Base-by-base conservation (phyloP, 2,888 invertebrate genomes). In the Gymnocheta viridis region DNA sequence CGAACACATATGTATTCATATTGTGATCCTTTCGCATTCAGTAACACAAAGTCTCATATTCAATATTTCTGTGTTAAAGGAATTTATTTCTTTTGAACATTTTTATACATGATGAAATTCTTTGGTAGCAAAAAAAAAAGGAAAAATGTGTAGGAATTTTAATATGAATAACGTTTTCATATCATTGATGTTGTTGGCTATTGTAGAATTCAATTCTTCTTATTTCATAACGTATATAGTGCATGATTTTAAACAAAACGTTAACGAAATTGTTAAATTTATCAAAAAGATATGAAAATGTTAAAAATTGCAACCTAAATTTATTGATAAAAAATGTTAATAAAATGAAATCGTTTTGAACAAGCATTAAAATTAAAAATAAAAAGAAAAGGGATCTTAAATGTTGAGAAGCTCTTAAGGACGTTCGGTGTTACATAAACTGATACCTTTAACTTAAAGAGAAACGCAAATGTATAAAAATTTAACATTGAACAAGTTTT, bases 31-130 rank as follows among this genome's bases (percentile, higher is more conserved):
- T 38, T 12, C 2, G 2, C 38, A 69, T 38, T 12, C 5, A 64
- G 7, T 7, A 56, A 10, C 14, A 35, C 19, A 32, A 5, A 41
- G 3, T 6, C 24, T 41, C 69, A 69, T 49, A 5, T 47, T 47
- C 24, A 12, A 32, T 67, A 58, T 56, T 70, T 17, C 64, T 70
- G 62, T 58, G 49, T 38, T 35, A 44, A 70, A 32, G 35, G 70
- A 77, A 66, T 58, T 62, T 51, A 51, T 38, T 38, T n/a, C 17
- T 58, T 81, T 62, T 27, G 6, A 35, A 47, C 35, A 54, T 44
- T 64, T 44, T 27, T 44, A 38, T 69, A 67, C 47, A 62, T 56
- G n/a, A 17, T 49, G 38, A 77, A 69, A 77, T 70, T 79, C 35
- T 54, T 70, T 41, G 41, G 29, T n/a, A 32, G 58, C 32, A 47